Conservation (phyloP, 1,140 invertebrate species). For the Drosophila nebulosa region DNA sequence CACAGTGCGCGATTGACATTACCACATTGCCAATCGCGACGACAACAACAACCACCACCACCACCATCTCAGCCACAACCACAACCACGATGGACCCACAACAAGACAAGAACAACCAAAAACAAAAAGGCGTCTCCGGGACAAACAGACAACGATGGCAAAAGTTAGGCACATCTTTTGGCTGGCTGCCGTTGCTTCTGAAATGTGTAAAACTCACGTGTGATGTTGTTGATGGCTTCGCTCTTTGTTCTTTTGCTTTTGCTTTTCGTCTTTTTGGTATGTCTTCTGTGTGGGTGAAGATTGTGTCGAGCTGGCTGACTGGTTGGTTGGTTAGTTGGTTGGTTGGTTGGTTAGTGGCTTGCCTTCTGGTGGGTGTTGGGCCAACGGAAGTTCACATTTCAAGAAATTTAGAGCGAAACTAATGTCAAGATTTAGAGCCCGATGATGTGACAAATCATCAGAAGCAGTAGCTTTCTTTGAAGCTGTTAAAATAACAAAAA, state of each 20-base stretch:
- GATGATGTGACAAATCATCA: neutral
- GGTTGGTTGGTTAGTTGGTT: slow-evolving; percentile 27
- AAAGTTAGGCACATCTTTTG: slow-evolving; percentile 52
- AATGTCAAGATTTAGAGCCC: neutral
- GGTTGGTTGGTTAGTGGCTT: neutral
- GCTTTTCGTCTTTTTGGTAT: neutral
- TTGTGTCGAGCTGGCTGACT: slow-evolving; percentile 30
- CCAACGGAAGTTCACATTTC: neutral
- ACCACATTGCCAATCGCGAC: slow-evolving; percentile 66
- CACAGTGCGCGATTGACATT: slow-evolving; percentile 79
- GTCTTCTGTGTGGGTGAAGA: slow-evolving; percentile 52
- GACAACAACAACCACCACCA: slow-evolving; percentile 17
- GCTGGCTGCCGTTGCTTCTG: slow-evolving; percentile 62
- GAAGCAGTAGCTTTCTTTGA: neutral
- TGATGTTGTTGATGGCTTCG: slow-evolving; percentile 71
- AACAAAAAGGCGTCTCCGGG: slow-evolving; percentile 44
- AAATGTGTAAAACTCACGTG: slow-evolving; percentile 78
- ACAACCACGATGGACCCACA: slow-evolving; percentile 20
- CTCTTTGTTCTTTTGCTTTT: slow-evolving; percentile 2
- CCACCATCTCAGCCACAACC: slow-evolving; percentile 10
- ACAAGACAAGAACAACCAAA: neutral
- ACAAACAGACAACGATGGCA: slow-evolving; percentile 15
- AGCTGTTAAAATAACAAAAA: too few species aligned
- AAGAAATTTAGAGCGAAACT: neutral
- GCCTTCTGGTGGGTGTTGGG: slow-evolving; percentile 23